Evolutionary conservation across 2,797 vertebrate genomes (phyloP).

Genomic region (Hydrocynus forskahlii): DNA sequence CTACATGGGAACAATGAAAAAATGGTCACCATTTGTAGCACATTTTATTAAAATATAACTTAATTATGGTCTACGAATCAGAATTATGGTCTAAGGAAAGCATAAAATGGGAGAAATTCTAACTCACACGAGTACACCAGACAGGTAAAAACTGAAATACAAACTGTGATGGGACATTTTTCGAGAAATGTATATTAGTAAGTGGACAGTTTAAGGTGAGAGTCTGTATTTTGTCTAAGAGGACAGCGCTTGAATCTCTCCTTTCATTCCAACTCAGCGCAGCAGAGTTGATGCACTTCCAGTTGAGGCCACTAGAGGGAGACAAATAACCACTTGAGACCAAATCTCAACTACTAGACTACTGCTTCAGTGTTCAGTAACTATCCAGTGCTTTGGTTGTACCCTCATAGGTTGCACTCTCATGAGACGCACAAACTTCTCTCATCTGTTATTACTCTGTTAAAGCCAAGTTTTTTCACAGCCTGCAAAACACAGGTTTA

Average conservation of each 20-base stretch:
- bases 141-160: too few species aligned
- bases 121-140: too few species aligned
- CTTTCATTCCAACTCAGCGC: background rate
- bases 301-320: constrained; percentile 36
- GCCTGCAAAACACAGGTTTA: background rate
- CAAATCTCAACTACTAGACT: background rate
- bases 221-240: background rate
- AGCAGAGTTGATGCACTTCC: background rate
- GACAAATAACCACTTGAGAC: constrained; percentile 22
- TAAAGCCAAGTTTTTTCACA: too few species aligned
- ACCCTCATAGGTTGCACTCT: background rate
- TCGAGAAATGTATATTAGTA: background rate
- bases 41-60: too few species aligned
- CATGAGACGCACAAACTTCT: background rate
- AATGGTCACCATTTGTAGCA: too few species aligned
- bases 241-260: background rate
- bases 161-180: too few species aligned
- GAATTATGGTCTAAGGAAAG: too few species aligned
- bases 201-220: background rate
- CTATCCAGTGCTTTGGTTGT: background rate
- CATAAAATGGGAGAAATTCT: too few species aligned
- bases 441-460: background rate
- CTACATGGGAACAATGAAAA: too few species aligned
- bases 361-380: background rate
- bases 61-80: too few species aligned